Percentiles rank a stretch among this genome's conserved stretches.
Conservation (phyloP, 2,797 vertebrate genomes). For the Lagorchestes hirsutus region DNA sequence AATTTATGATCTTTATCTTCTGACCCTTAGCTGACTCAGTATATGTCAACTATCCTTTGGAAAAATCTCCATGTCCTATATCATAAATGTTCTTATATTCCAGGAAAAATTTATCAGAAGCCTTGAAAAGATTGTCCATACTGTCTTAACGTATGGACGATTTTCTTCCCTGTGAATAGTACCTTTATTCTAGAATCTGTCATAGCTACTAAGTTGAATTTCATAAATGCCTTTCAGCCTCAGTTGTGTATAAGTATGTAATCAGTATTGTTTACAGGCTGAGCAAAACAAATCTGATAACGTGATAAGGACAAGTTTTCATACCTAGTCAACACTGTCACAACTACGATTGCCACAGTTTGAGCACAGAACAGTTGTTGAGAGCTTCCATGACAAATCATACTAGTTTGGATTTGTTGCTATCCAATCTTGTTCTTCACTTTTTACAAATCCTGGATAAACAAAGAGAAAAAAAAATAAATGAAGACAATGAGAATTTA, state of each 20-base stretch:
- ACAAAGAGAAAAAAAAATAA: constrained; percentile 15
- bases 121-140: background rate
- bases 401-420: background rate
- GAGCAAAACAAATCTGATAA: background rate
- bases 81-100: background rate
- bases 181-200: background rate
- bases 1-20: background rate
- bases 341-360: background rate
- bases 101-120: background rate
- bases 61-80: background rate
- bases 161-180: background rate
- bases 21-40: background rate
- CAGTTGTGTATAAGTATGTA: background rate
- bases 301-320: background rate
- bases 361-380: background rate
- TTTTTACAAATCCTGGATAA: constrained; percentile 19
- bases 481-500: background rate
- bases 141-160: background rate
- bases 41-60: background rate
- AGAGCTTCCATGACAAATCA: background rate
- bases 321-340: background rate
- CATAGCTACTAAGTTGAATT: background rate
- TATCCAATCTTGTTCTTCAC: background rate
- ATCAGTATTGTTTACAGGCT: background rate
- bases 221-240: background rate